phyloP scores from a whole-genome alignment of 2,797 vertebrate genomes.

The Cephalopachus bancanus region DNA sequence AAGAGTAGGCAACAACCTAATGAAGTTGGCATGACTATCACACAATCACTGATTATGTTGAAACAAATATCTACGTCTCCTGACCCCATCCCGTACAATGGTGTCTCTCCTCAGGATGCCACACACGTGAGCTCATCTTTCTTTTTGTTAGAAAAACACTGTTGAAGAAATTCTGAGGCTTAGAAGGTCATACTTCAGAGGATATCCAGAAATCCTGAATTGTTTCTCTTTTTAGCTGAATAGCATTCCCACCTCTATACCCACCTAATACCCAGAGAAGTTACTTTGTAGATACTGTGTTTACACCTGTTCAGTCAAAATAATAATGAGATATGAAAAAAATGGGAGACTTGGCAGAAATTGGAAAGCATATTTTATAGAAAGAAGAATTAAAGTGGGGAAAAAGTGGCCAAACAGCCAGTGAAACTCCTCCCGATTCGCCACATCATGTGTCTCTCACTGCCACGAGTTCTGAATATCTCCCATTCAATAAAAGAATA shows the following conservation, averaged over 20 bases:
- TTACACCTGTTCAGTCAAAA: background rate
- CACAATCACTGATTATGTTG: background rate
- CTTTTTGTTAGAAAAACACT: background rate
- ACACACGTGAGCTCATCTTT: background rate
- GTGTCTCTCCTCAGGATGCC: background rate
- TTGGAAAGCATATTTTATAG: background rate
- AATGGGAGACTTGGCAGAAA: background rate
- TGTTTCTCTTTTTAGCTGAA: background rate
- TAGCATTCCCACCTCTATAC: background rate
- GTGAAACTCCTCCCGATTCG: background rate
- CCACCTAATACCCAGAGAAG: background rate
- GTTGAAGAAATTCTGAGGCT: background rate
- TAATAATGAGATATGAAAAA: background rate
- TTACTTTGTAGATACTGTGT: background rate
- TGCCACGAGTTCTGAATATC: slow-evolving; percentile 66
- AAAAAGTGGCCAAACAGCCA: background rate
- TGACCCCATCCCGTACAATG: too few species aligned
- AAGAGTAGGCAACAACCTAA: background rate
- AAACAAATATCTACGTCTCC: background rate
- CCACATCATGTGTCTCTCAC: slow-evolving; percentile 40
- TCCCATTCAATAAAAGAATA: slow-evolving; percentile 79
- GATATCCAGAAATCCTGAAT: background rate
- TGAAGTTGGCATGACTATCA: background rate
- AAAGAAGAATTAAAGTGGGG: background rate
- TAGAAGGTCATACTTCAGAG: background rate